Evolutionary conservation across 2,888 invertebrate species (phyloP), one percentile per base, ranked within the genome.

Genomic region (Baccha elongata): DNA sequence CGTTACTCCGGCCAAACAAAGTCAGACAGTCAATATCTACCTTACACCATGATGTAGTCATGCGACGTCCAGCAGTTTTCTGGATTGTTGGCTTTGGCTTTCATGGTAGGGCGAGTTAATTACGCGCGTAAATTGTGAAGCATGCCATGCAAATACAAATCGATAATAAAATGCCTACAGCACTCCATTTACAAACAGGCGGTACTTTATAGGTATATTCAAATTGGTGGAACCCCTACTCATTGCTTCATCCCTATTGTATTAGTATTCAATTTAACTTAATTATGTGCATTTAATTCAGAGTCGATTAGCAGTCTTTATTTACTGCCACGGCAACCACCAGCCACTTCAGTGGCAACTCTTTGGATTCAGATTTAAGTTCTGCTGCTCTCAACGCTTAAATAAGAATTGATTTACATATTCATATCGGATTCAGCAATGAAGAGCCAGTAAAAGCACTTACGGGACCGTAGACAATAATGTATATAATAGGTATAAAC

Each of bases 331-430:
- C 15, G 13, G 17, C 5, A 5, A 1, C 3, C 26, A 58, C 17
- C 58, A 26, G 13, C 55, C 13, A 4, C 0, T 0, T 3, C 6
- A 3, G 3, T 17, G 8, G 8, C 29, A 52, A 6, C 40, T 40
- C 5, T 29, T 42, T 17, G 7, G 10, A n/a, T 23, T 32, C 29
- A 8, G 11, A 7, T 42, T 23, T 17, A 10, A 48, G 19, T 68
- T 11, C n/a, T n/a, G n/a, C 29, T 13, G 35, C 21, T 19, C 6
- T 23, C 15, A 26, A 32, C 53, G n/a, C n/a, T n/a, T n/a, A n/a
- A n/a, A 74, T 55, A 74, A 74, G 53, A 55, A 68, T 68, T 73
- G 53, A 74, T 74, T 68, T 48, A 74, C 74, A 68, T 78, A 67
- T 79, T 79, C 48, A 72, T 58, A 72, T 72, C 65, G 37, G 35